A percentile compares a stretch with the other conserved stretches of the same genome.
Conservation (phyloP, 1,140 invertebrate genomes). For the Drosophila mojavensis region DNA sequence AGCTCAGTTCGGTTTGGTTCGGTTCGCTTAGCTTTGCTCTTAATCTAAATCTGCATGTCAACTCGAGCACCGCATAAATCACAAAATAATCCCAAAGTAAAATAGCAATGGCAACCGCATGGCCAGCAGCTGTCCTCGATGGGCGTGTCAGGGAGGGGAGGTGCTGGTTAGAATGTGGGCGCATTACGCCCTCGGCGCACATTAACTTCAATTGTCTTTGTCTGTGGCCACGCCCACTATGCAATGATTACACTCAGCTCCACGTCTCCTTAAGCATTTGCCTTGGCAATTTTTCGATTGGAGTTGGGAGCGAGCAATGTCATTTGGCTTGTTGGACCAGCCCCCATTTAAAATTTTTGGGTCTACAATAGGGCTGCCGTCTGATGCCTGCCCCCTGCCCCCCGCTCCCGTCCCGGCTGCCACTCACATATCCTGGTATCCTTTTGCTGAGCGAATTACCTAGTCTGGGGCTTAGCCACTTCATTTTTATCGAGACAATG, state of each 20-base stretch:
- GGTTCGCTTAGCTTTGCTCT: slow-evolving; percentile 49
- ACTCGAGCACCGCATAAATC: slow-evolving; percentile 82
- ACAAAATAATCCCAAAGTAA: slow-evolving; percentile 83
- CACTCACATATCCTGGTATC: slow-evolving; percentile 17
- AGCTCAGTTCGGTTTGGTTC: neutral
- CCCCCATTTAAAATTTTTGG: slow-evolving; percentile 32
- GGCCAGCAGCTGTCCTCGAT: slow-evolving; percentile 24
- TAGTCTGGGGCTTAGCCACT: slow-evolving; percentile 30
- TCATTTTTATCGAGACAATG: slow-evolving; percentile 56
- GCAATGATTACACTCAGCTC: slow-evolving; percentile 37
- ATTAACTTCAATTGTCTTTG: slow-evolving; percentile 80
- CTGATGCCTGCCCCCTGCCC: neutral
- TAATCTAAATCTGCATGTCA: slow-evolving; percentile 83
- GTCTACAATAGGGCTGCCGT: slow-evolving; percentile 7
- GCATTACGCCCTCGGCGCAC: slow-evolving; percentile 40
- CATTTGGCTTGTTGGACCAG: slow-evolving; percentile 47
- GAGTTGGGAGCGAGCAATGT: slow-evolving; percentile 34
- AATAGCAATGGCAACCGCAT: slow-evolving; percentile 66
- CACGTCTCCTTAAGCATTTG: slow-evolving; percentile 45
- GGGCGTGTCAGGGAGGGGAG: slow-evolving; percentile 29
- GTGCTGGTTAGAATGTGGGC: slow-evolving; percentile 30
- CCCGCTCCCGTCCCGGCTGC: neutral
- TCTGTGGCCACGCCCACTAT: slow-evolving; percentile 64
- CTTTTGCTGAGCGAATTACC: slow-evolving; percentile 13
- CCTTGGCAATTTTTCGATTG: slow-evolving; percentile 45